phyloP scores from a whole-genome alignment of 2,797 vertebrate genomes.

The Smutsia temminckii region DNA sequence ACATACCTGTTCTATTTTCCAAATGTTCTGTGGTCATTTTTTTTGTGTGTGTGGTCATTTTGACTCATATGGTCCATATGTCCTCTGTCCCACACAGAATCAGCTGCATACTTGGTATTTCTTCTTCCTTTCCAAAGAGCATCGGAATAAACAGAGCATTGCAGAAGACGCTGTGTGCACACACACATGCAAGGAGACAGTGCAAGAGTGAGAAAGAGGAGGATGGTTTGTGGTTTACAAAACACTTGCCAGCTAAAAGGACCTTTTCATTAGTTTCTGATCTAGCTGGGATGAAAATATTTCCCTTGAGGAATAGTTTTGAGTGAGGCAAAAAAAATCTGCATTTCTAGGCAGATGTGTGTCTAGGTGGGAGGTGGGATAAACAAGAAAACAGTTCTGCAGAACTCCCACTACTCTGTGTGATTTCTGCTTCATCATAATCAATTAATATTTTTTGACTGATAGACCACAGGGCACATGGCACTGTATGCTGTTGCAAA shows the following conservation, averaged over 20 bases:
- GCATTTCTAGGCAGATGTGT: conserved; percentile 64
- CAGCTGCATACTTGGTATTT: background rate
- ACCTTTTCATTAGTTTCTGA: conserved; percentile 44
- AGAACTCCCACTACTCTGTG: conserved; percentile 38
- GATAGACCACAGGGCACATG: conserved; percentile 52
- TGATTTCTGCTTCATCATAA: conserved; percentile 64
- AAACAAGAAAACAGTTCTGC: conserved; percentile 41
- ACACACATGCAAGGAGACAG: background rate
- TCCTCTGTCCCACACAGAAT: background rate
- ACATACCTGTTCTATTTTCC: conserved; percentile 18
- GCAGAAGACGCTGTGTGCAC: background rate
- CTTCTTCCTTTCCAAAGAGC: background rate
- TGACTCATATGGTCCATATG: conserved; percentile 18
- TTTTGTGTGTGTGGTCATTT: background rate
- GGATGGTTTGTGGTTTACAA: conserved; percentile 9
- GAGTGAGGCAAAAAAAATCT: conserved; percentile 9
- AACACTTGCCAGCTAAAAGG: conserved; percentile 10
- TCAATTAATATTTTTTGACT: conserved; percentile 70
- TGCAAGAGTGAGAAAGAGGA: background rate
- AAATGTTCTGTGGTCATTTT: conserved; percentile 28
- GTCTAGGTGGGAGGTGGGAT: conserved; percentile 62
- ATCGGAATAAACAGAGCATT: background rate
- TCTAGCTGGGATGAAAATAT: conserved; percentile 30
- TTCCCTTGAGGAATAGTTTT: background rate
- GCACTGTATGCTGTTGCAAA: conserved; percentile 18